Evolutionary conservation across 2,113 vertebrate genomes (phyloP).

Genomic region (Bufo gargarizans): DNA sequence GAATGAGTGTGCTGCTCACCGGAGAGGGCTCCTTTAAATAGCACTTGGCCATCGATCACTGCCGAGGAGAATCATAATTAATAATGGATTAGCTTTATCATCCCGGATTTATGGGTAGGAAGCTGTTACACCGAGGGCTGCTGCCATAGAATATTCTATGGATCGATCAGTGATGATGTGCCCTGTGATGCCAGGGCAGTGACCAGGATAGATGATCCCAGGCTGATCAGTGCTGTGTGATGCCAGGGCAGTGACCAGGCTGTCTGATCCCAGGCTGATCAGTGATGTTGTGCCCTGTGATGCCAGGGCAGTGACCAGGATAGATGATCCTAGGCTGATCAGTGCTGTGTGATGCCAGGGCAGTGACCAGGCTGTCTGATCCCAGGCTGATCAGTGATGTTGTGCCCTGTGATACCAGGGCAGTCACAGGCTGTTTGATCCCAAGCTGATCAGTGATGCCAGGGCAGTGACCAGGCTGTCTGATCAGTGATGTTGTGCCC

Average conservation of each 20-base stretch:
- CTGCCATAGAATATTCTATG: background rate
- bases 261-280: no score
- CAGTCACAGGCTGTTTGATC: no score
- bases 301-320: slow-evolving; percentile 15
- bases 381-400: no score
- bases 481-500: no score
- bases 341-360: background rate
- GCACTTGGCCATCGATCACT: background rate
- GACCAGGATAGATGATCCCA: no score
- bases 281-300: background rate
- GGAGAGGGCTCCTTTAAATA: slow-evolving; percentile 29
- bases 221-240: no score
- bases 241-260: no score
- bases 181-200: background rate
- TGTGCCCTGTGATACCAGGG: no score
- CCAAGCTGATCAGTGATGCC: no score
- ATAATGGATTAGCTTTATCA: background rate
- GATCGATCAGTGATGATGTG: no score
- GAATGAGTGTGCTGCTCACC: background rate
- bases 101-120: background rate
- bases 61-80: slow-evolving; percentile 1
- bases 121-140: background rate
- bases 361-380: background rate
- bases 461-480: no score
- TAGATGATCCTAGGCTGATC: no score